Evolutionary conservation across 2,888 invertebrate genomes (phyloP).

Genomic region (Morinoia aosen): DNA sequence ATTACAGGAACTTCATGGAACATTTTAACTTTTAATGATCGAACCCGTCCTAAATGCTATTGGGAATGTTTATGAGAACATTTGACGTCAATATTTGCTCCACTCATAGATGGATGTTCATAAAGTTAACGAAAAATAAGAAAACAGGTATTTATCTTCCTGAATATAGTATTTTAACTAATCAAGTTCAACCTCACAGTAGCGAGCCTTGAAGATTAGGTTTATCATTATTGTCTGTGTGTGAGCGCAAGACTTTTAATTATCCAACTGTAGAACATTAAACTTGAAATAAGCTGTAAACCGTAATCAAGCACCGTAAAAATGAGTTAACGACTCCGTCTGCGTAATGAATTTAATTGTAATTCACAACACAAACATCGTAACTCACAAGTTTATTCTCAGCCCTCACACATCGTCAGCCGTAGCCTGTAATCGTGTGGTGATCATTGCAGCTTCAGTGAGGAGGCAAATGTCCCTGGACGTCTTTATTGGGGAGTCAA

Average conservation of each 20-base stretch:
- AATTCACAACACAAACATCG: neutral
- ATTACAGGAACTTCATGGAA: neutral
- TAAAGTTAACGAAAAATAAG: too few species aligned
- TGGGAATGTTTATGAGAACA: neutral
- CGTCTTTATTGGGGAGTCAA: too few species aligned
- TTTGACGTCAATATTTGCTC: neutral
- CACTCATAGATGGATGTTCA: neutral
- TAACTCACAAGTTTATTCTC: neutral
- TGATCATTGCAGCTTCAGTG: too few species aligned
- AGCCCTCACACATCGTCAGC: neutral
- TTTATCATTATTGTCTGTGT: neutral
- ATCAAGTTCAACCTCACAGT: neutral
- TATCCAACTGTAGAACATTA: neutral
- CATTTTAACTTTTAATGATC: neutral
- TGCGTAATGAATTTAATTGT: neutral
- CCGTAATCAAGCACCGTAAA: neutral
- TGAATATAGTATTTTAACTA: neutral
- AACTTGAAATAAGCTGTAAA: neutral
- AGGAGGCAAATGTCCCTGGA: too few species aligned
- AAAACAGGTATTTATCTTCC: neutral
- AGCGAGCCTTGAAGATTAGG: neutral
- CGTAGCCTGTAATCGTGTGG: too few species aligned
- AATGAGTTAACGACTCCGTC: neutral
- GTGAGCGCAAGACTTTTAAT: neutral
- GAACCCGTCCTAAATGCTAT: neutral